phyloP scores from a whole-genome alignment of 1,140 invertebrate genomes.

The Pantala flavescens region DNA sequence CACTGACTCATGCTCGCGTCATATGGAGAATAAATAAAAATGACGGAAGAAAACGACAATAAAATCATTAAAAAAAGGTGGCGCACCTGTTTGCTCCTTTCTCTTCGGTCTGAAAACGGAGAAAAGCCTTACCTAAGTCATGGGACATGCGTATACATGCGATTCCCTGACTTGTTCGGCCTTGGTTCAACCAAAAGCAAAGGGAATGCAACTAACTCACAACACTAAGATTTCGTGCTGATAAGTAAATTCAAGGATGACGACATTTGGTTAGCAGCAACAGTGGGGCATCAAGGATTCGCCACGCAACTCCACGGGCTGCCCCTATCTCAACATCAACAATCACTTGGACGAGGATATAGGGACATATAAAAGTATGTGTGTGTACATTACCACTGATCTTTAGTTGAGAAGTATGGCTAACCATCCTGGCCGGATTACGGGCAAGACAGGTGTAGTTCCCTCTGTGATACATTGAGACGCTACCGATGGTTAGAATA shows the following conservation, averaged over 20 bases:
- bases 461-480: slow-evolving; percentile 30
- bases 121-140: no score
- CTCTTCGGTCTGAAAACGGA: no score
- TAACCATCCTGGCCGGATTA: slow-evolving; percentile 27
- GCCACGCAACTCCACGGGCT: neutral
- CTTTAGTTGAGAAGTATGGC: slow-evolving; percentile 30
- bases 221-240: neutral
- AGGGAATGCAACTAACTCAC: neutral
- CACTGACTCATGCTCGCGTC: no score
- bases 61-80: no score
- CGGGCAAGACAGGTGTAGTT: slow-evolving; percentile 35
- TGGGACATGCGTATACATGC: no score
- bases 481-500: slow-evolving; percentile 35
- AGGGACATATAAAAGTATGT: slow-evolving; percentile 3
- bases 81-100: no score
- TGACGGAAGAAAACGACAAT: no score
- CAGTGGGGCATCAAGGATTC: neutral
- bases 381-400: slow-evolving; percentile 35
- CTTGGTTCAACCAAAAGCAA: no score
- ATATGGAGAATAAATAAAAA: no score
- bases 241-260: no score
- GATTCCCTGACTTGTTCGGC: no score
- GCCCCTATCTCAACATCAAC: slow-evolving; percentile 3
- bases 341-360: neutral
- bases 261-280: neutral